Evolutionary conservation across 2,888 invertebrate genomes (phyloP).

Genomic region (Lamproptera curius): DNA sequence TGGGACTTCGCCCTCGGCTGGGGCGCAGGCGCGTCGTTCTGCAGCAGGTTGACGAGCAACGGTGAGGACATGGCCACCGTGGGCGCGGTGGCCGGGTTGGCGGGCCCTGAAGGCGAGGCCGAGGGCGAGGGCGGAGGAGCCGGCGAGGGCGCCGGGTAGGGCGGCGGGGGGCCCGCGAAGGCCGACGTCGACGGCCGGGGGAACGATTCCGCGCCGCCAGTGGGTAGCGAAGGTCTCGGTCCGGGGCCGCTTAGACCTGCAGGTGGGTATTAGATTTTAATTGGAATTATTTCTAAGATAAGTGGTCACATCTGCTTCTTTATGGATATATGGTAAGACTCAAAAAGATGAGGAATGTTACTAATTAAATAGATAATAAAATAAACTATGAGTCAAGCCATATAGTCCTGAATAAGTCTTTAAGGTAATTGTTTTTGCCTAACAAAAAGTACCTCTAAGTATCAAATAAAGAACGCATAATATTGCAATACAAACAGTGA

Average conservation of each 20-base stretch:
- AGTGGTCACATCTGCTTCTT: no score
- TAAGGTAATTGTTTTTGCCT: no score
- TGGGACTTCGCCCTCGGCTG: constrained; percentile 51
- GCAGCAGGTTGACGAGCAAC: constrained; percentile 92
- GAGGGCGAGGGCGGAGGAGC: constrained; percentile 30
- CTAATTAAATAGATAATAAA: no score
- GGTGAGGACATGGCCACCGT: constrained; percentile 92
- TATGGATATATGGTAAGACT: no score
- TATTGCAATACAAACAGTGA: no score
- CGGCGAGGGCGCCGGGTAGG: constrained; percentile 30
- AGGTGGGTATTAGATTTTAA: no score
- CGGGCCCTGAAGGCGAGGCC: constrained; percentile 30
- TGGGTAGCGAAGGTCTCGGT: constrained; percentile 35
- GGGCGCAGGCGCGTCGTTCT: constrained; percentile 84
- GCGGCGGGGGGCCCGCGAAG: constrained; percentile 60
- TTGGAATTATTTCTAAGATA: no score
- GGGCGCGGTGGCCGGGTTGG: constrained; percentile 41
- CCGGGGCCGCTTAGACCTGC: constrained; percentile 41
- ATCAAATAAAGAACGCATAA: no score
- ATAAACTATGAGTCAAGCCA: no score
- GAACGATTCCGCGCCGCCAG: constrained; percentile 42
- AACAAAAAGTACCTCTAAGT: no score
- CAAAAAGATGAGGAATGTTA: no score
- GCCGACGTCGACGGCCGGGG: constrained; percentile 49
- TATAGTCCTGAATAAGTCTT: no score